Evolutionary conservation across 2,797 vertebrate genomes (phyloP).

Genomic region (Cyprinodon diabolis): DNA sequence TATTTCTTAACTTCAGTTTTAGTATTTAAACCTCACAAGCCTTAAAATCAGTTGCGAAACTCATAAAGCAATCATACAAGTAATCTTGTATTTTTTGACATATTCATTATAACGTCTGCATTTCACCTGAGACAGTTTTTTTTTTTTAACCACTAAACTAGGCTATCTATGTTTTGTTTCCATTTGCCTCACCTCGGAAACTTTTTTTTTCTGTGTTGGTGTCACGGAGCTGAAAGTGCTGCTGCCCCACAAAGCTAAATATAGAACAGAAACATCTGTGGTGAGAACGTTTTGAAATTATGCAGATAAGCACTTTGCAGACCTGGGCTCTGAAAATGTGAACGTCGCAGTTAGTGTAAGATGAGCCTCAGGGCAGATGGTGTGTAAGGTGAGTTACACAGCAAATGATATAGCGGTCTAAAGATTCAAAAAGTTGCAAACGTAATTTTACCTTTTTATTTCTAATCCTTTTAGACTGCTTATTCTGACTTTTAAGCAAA

Average conservation of each 20-base stretch:
- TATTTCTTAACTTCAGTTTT: not conserved
- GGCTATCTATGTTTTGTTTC: constrained; percentile 38
- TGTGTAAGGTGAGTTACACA: constrained; percentile 19
- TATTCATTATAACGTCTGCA: not conserved
- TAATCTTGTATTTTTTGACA: not conserved
- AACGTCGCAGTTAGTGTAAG: constrained; percentile 37
- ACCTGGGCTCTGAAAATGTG: constrained; percentile 46
- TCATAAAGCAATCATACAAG: not conserved
- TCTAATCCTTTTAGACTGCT: constrained; percentile 43
- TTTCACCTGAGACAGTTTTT: not conserved
- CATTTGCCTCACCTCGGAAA: constrained; percentile 45
- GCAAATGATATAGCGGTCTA: constrained; percentile 18
- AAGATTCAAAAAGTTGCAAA: constrained; percentile 27
- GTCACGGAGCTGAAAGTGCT: constrained; percentile 36
- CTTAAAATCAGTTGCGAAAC: not conserved
- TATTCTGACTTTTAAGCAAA: constrained; percentile 54
- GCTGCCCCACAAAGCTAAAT: constrained; percentile 59
- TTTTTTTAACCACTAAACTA: constrained; percentile 1
- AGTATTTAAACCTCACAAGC: not conserved
- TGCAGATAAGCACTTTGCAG: constrained; percentile 51
- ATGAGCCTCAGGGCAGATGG: constrained; percentile 20
- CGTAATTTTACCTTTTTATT: constrained; percentile 45
- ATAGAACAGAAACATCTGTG: constrained; percentile 57
- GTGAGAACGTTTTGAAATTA: constrained; percentile 51
- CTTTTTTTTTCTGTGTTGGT: constrained; percentile 37